Evolutionary conservation across 2,888 invertebrate genomes (phyloP).

Genomic region (Siphlonurus alternatus): DNA sequence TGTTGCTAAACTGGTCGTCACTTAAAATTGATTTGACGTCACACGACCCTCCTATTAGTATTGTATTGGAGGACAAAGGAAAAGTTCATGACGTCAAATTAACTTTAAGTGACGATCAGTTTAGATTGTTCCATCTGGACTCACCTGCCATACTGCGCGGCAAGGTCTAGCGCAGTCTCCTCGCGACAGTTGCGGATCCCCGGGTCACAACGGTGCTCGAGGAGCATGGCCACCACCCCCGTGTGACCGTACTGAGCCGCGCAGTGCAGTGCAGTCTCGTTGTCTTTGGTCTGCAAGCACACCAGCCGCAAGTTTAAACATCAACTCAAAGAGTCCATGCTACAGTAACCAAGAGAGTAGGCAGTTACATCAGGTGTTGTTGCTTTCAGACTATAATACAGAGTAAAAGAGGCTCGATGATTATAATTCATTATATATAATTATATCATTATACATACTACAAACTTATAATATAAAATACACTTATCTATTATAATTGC

Average conservation of each 20-base stretch:
- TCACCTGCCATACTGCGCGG: conserved; percentile 78
- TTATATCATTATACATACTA: too few species aligned
- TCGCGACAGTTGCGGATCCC: conserved; percentile 70
- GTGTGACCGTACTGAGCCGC: conserved; percentile 88
- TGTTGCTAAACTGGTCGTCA: too few species aligned
- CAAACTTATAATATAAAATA: too few species aligned
- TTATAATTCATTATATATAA: not conserved
- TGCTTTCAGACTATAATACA: too few species aligned
- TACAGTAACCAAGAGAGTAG: not conserved
- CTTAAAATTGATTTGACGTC: too few species aligned
- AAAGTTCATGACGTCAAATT: too few species aligned
- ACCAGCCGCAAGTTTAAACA: conserved; percentile 12
- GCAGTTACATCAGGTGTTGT: not conserved
- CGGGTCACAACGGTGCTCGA: conserved; percentile 76
- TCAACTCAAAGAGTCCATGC: conserved; percentile 7
- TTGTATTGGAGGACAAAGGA: too few species aligned
- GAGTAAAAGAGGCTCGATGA: not conserved
- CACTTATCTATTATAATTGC: too few species aligned
- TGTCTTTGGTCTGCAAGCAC: conserved; percentile 56
- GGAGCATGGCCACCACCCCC: conserved; percentile 61
- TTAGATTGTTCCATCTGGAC: too few species aligned
- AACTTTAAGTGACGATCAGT: too few species aligned
- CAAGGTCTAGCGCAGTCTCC: conserved; percentile 86
- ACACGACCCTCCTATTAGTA: too few species aligned
- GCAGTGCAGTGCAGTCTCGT: conserved; percentile 83